Conservation (phyloP, 1,140 invertebrate species). For the Apolygus lucorum region DNA sequence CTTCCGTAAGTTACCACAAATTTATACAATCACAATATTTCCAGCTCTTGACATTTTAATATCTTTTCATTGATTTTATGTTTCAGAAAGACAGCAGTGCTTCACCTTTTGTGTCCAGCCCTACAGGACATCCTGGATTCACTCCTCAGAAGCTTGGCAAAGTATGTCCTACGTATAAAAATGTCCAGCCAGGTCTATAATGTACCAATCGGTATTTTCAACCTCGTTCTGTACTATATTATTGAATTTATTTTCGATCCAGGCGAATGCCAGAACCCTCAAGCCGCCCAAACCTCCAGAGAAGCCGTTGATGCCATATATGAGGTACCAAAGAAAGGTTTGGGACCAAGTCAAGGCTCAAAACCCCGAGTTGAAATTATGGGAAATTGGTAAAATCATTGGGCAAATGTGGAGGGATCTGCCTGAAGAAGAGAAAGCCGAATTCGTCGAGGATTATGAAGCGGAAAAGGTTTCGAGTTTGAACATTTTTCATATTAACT, state of each 20-base stretch:
- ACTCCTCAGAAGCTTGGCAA: slow-evolving; percentile 87
- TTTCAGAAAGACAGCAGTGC: slow-evolving; percentile 50
- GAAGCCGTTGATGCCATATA: slow-evolving; percentile 96
- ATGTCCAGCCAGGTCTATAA: too few species aligned
- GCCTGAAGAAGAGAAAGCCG: slow-evolving; percentile 83
- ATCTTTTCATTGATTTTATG: too few species aligned
- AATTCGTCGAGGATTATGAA: slow-evolving; percentile 95
- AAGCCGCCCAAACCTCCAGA: slow-evolving; percentile 95
- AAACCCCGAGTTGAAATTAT: slow-evolving; percentile 90
- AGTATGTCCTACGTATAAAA: slow-evolving; percentile 24
- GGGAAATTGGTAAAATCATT: slow-evolving; percentile 98
- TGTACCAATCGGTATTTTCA: too few species aligned
- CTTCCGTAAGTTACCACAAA: slow-evolving; percentile 25
- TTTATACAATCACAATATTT: too few species aligned
- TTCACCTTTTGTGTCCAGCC: slow-evolving; percentile 76
- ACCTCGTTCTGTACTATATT: too few species aligned
- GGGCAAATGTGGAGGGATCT: slow-evolving; percentile 97
- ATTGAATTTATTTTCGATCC: slow-evolving; percentile 21
- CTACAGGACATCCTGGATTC: slow-evolving; percentile 86
- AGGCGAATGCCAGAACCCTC: slow-evolving; percentile 63
- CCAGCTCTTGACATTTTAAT: too few species aligned
- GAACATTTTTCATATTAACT: too few species aligned
- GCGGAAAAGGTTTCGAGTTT: slow-evolving; percentile 92
- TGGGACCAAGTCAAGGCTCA: slow-evolving; percentile 93
- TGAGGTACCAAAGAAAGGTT: slow-evolving; percentile 93